These are phyloP conservation scores for Sminthurides aquaticus DNA, from an alignment of 2,888 invertebrate genomes.

Conservation along the genomic window DNA sequence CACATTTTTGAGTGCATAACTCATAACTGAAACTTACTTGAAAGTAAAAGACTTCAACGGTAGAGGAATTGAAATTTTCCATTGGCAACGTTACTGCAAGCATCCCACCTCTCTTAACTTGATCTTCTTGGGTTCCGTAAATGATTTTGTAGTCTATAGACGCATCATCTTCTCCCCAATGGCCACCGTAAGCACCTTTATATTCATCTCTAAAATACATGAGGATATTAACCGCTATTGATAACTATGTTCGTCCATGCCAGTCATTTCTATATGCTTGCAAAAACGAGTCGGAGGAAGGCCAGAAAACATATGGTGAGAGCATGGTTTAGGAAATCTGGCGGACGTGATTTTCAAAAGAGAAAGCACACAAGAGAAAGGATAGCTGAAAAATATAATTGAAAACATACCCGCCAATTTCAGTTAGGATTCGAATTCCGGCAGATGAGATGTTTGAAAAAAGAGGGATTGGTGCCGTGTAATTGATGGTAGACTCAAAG, in stretches of 20 bases:
- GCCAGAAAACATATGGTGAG: too few species aligned
- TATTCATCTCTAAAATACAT: slow-evolving; percentile 21
- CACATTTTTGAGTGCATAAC: too few species aligned
- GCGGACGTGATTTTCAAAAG: too few species aligned
- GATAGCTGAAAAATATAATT: too few species aligned
- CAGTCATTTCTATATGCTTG: too few species aligned
- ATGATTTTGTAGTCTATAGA: slow-evolving; percentile 23
- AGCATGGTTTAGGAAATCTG: too few species aligned
- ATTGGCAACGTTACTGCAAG: slow-evolving; percentile 13
- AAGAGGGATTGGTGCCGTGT: not conserved
- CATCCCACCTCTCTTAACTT: not conserved
- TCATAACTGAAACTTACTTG: too few species aligned
- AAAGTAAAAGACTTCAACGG: slow-evolving; percentile 8
- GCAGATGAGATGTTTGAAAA: not conserved
- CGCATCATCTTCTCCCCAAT: slow-evolving; percentile 31
- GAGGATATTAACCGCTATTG: not conserved
- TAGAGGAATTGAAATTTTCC: slow-evolving; percentile 9
- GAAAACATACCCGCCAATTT: too few species aligned
- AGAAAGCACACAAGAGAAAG: too few species aligned
- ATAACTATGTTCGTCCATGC: too few species aligned
- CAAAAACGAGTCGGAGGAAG: too few species aligned
- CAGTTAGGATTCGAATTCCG: not conserved
- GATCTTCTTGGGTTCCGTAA: not conserved
- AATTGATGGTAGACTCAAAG: not conserved
- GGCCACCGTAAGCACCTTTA: slow-evolving; percentile 30